Percentiles rank a stretch among this genome's conserved stretches.
Evolutionary conservation across 2,888 invertebrate genomes (phyloP).

Genomic region (Trachelus troglodyta): DNA sequence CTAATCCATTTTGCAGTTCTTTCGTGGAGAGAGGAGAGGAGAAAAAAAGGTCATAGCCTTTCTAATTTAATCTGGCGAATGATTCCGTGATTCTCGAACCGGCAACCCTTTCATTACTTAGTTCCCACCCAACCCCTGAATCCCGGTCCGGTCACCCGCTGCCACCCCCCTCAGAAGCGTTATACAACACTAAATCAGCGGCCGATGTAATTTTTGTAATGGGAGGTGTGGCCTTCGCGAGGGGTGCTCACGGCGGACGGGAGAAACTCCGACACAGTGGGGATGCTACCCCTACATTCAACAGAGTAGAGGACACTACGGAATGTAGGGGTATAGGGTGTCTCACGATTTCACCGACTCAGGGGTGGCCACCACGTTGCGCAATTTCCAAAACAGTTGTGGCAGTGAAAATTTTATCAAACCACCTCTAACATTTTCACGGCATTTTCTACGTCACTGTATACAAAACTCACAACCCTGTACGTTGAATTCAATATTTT

Average conservation of each 20-base stretch:
- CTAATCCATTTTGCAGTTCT: constrained; percentile 52
- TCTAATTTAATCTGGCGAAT: constrained; percentile 67
- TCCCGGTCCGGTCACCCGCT: constrained; percentile 29
- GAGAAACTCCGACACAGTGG: constrained; percentile 33
- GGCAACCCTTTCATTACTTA: constrained; percentile 67
- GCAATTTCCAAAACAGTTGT: neutral
- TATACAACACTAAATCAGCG: constrained; percentile 65
- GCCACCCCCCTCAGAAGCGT: constrained; percentile 48
- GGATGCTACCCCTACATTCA: constrained; percentile 27
- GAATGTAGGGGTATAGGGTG: constrained; percentile 24
- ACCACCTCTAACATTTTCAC: neutral
- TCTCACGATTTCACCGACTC: neutral
- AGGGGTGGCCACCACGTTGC: neutral
- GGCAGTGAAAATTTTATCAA: neutral
- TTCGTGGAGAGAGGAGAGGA: constrained; percentile 15
- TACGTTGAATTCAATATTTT: neutral
- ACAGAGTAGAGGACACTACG: neutral
- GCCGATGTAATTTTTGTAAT: constrained; percentile 66
- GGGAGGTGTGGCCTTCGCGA: constrained; percentile 65
- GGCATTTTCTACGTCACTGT: neutral
- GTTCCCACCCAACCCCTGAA: constrained; percentile 43
- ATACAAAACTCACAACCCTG: neutral
- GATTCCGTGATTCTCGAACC: constrained; percentile 65
- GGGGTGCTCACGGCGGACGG: constrained; percentile 36
- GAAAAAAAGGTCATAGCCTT: constrained; percentile 60